A percentile compares a stretch with the other conserved stretches of the same genome.
Conservation (phyloP, 2,113 vertebrate genomes). For the Chiloscyllium plagiosum region DNA sequence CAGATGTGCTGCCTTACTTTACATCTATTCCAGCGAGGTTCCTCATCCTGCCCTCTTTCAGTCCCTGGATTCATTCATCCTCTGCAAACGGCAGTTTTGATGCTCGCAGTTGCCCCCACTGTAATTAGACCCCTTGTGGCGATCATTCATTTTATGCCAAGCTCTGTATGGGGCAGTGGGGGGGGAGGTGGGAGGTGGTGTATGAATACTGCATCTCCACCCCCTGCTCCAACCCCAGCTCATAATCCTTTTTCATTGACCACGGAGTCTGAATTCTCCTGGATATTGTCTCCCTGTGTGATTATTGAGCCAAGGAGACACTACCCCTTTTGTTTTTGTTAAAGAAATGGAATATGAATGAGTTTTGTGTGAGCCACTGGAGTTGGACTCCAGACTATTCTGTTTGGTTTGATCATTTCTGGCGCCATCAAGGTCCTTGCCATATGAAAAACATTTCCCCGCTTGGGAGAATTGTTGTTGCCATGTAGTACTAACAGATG, state of each 20-base stretch:
- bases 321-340: neutral
- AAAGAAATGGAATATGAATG: neutral
- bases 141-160: neutral
- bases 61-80: neutral
- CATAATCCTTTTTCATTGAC: neutral
- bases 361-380: neutral
- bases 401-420: neutral
- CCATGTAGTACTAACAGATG: neutral
- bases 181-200: no score
- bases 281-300: neutral
- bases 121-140: neutral
- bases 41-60: neutral
- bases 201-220: neutral
- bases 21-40: neutral
- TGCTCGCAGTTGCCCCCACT: neutral
- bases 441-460: neutral
- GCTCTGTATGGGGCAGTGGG: neutral
- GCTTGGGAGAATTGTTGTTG: neutral
- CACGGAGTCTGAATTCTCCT: neutral
- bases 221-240: no score
- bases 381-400: neutral
- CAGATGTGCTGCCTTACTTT: slow-evolving; percentile 24
- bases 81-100: neutral
- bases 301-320: neutral
- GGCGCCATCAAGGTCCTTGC: neutral